These are phyloP conservation scores for Tylochromis polylepis DNA, from an alignment of 2,113 vertebrate genomes.

Conservation along the genomic window DNA sequence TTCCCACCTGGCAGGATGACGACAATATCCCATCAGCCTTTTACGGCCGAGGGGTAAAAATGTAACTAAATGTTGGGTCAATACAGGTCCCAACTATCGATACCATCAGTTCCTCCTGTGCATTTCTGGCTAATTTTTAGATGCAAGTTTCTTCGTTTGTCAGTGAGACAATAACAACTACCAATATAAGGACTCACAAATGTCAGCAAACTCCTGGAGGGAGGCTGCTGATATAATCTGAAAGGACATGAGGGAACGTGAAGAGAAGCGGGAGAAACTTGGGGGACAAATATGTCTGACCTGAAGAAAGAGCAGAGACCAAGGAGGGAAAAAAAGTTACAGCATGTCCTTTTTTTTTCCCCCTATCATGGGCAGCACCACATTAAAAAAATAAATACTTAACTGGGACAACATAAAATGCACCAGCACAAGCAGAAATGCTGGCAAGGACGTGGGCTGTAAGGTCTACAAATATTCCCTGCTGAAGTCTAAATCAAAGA, in stretches of 20 bases:
- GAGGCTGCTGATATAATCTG: accelerated
- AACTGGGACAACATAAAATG: background rate
- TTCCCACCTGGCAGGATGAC: background rate
- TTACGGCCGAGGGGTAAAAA: background rate
- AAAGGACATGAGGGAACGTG: accelerated
- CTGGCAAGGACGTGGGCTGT: no score
- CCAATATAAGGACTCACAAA: accelerated
- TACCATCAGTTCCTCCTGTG: background rate
- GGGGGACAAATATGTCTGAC: background rate
- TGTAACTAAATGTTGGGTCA: accelerated
- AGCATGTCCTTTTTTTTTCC: accelerated
- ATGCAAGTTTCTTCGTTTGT: background rate
- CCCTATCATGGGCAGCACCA: background rate
- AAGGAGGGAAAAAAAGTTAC: background rate
- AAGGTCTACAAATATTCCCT: background rate
- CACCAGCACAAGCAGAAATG: background rate
- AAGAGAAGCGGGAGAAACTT: background rate
- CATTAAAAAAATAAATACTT: background rate
- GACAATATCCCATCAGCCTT: accelerated
- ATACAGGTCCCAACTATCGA: background rate
- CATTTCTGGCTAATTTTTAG: background rate
- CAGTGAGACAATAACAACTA: background rate
- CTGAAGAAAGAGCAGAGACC: no score
- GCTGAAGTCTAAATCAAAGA: background rate
- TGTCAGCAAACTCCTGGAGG: background rate